Evolutionary conservation across 2,113 vertebrate species (phyloP), one percentile per base, ranked within the genome.

Genomic region (Microcebus lehilahytsara): DNA sequence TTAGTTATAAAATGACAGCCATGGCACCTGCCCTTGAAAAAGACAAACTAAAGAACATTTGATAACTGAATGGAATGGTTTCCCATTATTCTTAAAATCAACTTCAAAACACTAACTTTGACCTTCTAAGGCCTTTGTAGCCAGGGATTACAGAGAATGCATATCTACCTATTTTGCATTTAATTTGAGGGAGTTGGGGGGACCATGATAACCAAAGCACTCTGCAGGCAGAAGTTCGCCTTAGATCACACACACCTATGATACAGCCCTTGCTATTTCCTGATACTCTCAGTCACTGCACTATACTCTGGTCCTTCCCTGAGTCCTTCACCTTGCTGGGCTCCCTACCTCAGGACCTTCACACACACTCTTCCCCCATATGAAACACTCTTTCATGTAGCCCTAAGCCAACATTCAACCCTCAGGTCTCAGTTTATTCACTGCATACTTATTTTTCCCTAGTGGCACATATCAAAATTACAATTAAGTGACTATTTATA

Each of bases 21-120:
- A 84, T 14, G 40, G 80, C 67, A 58, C 64, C 69, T 90, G 71
- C 30, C 83, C 40, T 79, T 79, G 42, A 96, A 96, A 78, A 67
- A 69, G 56, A 40, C n/a, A 85, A 49, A 95, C 64, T 90, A 60
- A 84, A 40, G 22, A 85, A 62, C 0, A 49, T 25, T 23, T 74
- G 27, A 51, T n/a, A 86, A 91, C 49, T 46, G 66, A 42, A 56
- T 40, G 49, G 27, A 87, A 90, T 56, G 56, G 12, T 75, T 93
- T 94, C 60, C 71, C 84, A n/a, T 32, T n/a, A 75, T 69, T 74
- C 40, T 83, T 64, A 87, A 78, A 90, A 92, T 86, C n/a, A 93
- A 74, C 84, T 91, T 49, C 67, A 74, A 96, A 80, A 94, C 27
- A 69, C 20, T 62, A 62, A 51, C 40, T 42, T 91, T 75, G 23